These are phyloP conservation scores for Meta bourneti DNA, from an alignment of 2,888 invertebrate genomes.

Conservation along the genomic window DNA sequence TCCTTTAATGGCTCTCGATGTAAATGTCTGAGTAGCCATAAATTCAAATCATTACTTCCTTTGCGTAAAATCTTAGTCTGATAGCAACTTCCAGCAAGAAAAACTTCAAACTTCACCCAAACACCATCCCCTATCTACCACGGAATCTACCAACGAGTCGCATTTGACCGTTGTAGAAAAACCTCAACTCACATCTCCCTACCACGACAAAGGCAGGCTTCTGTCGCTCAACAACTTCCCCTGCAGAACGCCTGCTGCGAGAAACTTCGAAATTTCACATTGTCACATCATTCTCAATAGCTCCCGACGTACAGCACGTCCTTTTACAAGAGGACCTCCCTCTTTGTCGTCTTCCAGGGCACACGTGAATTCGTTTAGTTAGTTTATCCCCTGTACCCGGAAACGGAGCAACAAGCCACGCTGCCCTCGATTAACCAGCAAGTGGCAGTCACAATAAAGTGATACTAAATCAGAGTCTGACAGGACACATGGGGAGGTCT, in stretches of 20 bases:
- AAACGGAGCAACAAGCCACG: background rate
- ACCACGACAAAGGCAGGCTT: background rate
- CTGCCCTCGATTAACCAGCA: conserved; percentile 2
- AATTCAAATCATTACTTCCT: too few relatives aligned
- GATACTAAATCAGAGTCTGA: conserved; percentile 59
- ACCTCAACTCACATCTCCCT: conserved; percentile 19
- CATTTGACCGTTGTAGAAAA: background rate
- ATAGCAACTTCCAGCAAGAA: too few relatives aligned
- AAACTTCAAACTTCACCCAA: too few relatives aligned
- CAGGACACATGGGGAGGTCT: conserved; percentile 28
- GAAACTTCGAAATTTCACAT: conserved; percentile 33
- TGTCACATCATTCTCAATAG: conserved; percentile 54
- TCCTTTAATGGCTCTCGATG: too few relatives aligned
- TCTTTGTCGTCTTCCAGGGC: background rate
- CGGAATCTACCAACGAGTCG: background rate
- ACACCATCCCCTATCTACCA: background rate
- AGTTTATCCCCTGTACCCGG: conserved; percentile 2
- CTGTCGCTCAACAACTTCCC: background rate
- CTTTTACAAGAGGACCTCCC: conserved; percentile 23
- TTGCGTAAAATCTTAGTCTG: too few relatives aligned
- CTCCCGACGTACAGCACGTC: conserved; percentile 18
- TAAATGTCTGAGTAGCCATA: too few relatives aligned
- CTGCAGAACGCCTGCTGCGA: conserved; percentile 23
- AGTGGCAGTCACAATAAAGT: conserved; percentile 52
- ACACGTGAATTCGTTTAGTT: background rate